Base-by-base conservation (phyloP, 1,140 invertebrate genomes). In the Wiebesia pumilae region DNA sequence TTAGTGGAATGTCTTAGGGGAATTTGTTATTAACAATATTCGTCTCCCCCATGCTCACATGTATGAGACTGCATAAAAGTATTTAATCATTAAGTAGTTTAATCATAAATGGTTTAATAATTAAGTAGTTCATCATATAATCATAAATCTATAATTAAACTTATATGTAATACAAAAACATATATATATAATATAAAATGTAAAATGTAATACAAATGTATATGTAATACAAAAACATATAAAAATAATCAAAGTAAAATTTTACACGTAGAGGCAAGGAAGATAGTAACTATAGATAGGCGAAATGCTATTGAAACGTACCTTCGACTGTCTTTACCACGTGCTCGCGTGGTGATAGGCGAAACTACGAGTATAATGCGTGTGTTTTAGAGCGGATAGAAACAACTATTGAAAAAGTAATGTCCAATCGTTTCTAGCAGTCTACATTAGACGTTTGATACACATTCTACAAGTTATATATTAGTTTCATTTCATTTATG, bases 311-410 rank as follows among this genome's bases (percentile, higher is more conserved):
- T 75, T 27, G 16, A 43, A 1, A 43, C 9, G 38, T 6, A 69
- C 9, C 14, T 43, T 16, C 0, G 21, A 73, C 12, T 4, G 27
- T 83, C 62, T 65, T 85, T 54, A 69, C 77, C 75, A 80, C n/a
- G 77, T 79, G 40, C 14, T 80, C 33, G 3, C 16, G 38, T 24
- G 40, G 9, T 4, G 35, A 75, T 83, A 58, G 73, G 38, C 30
- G 35, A 16, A 71, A n/a, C 19, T 19, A 7, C 54, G 81, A 89
- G 89, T 88, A 90, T 93, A 93, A 93, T 91, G 90, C 91, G 91
- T 93, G 93, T 90, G 93, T 94, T 94, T 90, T 90, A 93, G 93
- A 94, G 93, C 93, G 93, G 90, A 88, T 91, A 94, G 90, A 92
- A 87, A 81, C 71, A 30, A 0, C 24, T 27, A 83, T 81, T 24